A percentile compares a stretch with the other conserved stretches of the same genome.
Evolutionary conservation across 2,888 invertebrate genomes (phyloP).

Genomic region (Plebejus anna): DNA sequence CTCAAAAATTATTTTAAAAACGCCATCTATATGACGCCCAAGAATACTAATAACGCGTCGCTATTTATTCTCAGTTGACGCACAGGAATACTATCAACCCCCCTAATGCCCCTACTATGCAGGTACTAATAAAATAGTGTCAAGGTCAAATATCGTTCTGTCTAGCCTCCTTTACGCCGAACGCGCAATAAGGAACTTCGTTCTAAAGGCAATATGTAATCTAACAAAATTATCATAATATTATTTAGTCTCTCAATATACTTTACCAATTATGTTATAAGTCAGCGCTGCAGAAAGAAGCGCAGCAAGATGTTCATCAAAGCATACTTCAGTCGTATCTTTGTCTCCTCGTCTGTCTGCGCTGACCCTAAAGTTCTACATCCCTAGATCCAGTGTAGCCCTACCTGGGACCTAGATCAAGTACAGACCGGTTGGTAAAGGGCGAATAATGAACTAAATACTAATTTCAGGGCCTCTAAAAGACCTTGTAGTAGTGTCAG

Average conservation of each 20-base stretch:
- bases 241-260: not conserved
- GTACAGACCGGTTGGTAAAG: not conserved
- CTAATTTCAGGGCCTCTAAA: conserved; percentile 6
- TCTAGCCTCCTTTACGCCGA: no score
- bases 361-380: not conserved
- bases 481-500: not conserved
- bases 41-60: no score
- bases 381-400: conserved; percentile 24
- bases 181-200: no score
- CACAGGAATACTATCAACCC: no score
- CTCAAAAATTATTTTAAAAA: no score
- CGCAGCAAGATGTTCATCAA: not conserved
- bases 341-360: not conserved
- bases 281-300: not conserved
- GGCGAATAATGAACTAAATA: conserved; percentile 15
- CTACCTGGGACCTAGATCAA: not conserved
- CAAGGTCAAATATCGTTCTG: no score
- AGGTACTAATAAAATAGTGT: no score
- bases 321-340: not conserved
- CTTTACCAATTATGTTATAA: no score
- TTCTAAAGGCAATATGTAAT: no score
- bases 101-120: no score
- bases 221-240: not conserved
- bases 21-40: no score
- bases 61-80: no score